These are phyloP conservation scores for Clarias gariepinus DNA, from an alignment of 2,113 vertebrate species.

Conservation along the genomic window DNA sequence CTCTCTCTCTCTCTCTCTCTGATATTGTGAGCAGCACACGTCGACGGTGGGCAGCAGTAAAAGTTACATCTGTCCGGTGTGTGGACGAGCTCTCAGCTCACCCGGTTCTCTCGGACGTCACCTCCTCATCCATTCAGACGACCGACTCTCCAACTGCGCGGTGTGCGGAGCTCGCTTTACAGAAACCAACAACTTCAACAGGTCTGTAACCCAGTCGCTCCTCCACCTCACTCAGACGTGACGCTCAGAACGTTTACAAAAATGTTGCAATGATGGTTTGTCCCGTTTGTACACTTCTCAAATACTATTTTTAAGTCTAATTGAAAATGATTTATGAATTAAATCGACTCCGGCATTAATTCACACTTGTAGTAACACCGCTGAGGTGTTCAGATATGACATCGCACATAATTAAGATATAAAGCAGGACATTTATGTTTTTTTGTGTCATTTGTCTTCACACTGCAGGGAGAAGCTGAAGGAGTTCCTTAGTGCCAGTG, in stretches of 20 bases:
- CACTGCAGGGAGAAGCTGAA: conserved; percentile 85
- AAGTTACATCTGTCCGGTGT: conserved; percentile 94
- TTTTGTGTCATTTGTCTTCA: neutral
- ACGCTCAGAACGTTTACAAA: neutral
- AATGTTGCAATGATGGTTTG: too few relatives aligned
- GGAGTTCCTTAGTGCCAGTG: conserved; percentile 83
- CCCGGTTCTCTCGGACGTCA: conserved; percentile 93
- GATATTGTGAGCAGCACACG: conserved; percentile 80
- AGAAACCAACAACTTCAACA: conserved; percentile 93
- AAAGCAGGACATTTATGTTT: neutral
- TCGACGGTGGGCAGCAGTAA: conserved; percentile 87
- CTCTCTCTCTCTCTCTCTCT: neutral
- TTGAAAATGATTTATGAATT: neutral
- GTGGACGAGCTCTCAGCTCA: conserved; percentile 93
- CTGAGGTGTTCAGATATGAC: neutral
- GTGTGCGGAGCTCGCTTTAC: conserved; percentile 94
- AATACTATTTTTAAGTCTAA: neutral
- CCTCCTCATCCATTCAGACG: conserved; percentile 94
- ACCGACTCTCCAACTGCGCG: conserved; percentile 95
- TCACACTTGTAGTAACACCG: neutral
- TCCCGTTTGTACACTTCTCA: neutral
- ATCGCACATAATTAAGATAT: neutral
- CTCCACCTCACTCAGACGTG: neutral
- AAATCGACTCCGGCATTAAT: neutral
- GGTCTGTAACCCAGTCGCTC: conserved; percentile 71